Evolutionary conservation across 2,113 vertebrate species (phyloP).

Genomic region (Neolamprologus devosi): DNA sequence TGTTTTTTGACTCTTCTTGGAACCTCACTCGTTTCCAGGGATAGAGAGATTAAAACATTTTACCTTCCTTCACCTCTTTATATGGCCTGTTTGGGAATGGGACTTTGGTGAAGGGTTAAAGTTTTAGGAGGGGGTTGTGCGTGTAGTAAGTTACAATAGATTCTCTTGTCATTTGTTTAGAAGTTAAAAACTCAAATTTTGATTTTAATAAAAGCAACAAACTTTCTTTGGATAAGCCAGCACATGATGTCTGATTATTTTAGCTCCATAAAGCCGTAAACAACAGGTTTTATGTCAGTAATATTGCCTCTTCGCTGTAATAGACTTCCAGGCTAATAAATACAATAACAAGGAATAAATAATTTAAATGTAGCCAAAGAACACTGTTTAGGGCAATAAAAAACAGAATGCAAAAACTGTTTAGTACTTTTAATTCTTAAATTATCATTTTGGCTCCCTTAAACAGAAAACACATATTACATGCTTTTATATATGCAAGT

Average conservation of each 20-base stretch:
- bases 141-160: fast-evolving
- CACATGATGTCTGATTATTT: background rate
- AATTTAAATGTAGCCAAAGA: background rate
- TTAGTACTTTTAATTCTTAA: background rate
- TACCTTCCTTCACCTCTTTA: background rate
- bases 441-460: fast-evolving
- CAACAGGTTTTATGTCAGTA: background rate
- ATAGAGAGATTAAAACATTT: background rate
- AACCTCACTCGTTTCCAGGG: background rate
- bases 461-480: background rate
- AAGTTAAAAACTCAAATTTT: background rate
- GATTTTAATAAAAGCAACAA: background rate
- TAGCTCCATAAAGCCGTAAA: background rate
- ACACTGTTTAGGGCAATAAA: background rate
- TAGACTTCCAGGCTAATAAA: background rate
- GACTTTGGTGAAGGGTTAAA: background rate
- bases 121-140: background rate
- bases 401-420: background rate
- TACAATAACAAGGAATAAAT: background rate
- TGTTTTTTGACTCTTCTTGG: background rate
- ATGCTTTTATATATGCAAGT: background rate
- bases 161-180: background rate
- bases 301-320: background rate
- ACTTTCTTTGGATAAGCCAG: background rate
- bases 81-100: background rate